Conservation (phyloP, 2,113 vertebrate genomes). For the Lycaon pictus region DNA sequence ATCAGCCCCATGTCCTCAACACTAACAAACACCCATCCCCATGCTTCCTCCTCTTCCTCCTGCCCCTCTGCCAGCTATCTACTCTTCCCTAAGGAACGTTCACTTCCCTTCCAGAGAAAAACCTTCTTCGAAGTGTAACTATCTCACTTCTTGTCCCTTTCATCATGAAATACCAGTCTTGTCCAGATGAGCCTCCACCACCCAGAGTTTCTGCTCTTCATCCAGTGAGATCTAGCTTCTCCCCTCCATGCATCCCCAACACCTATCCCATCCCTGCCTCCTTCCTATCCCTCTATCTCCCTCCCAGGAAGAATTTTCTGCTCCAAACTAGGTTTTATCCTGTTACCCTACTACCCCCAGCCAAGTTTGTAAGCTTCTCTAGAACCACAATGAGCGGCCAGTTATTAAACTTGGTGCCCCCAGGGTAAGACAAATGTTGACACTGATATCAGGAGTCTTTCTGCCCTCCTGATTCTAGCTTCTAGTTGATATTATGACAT, state of each 20-base stretch:
- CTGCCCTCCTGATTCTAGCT: not conserved
- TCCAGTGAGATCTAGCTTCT: not conserved
- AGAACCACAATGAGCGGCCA: not conserved
- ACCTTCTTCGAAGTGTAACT: not conserved
- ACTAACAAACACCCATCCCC: not conserved
- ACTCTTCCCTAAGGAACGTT: not conserved
- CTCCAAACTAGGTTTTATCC: not conserved
- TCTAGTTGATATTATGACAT: not conserved
- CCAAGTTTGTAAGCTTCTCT: not conserved
- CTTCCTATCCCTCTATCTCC: not conserved
- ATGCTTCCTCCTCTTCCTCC: not conserved
- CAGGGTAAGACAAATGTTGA: not conserved
- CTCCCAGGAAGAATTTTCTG: not conserved
- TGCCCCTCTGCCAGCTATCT: not conserved
- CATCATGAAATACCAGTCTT: not conserved
- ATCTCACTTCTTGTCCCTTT: not conserved
- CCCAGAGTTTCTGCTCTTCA: not conserved
- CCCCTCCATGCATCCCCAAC: not conserved
- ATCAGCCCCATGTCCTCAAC: not conserved
- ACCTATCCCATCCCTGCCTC: not conserved
- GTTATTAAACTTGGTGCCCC: not conserved
- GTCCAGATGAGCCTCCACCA: not conserved
- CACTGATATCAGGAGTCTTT: not conserved
- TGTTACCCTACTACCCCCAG: not conserved
- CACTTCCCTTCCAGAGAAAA: conserved; percentile 22